phyloP scores from a whole-genome alignment of 2,797 vertebrate genomes.

The Carduelis carduelis region DNA sequence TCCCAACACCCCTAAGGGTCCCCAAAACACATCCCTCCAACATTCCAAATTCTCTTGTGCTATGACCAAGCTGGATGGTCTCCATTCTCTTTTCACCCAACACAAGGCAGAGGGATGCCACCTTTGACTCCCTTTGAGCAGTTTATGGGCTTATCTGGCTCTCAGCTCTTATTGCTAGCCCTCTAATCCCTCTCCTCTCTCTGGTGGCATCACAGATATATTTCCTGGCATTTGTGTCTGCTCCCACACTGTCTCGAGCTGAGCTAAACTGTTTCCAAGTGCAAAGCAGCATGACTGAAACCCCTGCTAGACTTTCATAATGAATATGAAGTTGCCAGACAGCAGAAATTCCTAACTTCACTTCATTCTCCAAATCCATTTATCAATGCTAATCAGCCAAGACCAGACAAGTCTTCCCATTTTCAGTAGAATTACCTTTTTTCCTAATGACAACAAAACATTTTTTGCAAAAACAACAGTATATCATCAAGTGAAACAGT shows the following conservation, averaged over 20 bases:
- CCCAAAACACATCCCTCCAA: not conserved
- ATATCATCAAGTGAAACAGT: not conserved
- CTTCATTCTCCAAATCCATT: not conserved
- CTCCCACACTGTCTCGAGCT: not conserved
- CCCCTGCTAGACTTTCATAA: not conserved
- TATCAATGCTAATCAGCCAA: not conserved
- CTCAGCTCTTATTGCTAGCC: not conserved
- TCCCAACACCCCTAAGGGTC: not conserved
- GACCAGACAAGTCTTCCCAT: not conserved
- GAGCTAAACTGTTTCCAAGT: conserved; percentile 5
- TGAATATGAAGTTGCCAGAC: not conserved
- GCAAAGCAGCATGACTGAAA: conserved; percentile 5
- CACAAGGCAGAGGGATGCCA: not conserved
- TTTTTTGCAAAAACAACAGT: not conserved
- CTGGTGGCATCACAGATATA: not conserved
- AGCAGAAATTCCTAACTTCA: not conserved
- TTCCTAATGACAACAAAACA: not conserved
- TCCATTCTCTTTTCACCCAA: not conserved
- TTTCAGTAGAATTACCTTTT: not conserved
- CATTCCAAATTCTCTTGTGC: not conserved
- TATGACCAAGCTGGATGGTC: not conserved
- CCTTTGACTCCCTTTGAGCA: not conserved
- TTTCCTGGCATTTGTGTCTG: not conserved
- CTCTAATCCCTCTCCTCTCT: not conserved
- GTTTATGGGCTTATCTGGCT: not conserved